Evolutionary conservation across 2,113 vertebrate genomes (phyloP), one percentile per base, ranked within the genome.

Genomic region (Illadopsis cleaveri): DNA sequence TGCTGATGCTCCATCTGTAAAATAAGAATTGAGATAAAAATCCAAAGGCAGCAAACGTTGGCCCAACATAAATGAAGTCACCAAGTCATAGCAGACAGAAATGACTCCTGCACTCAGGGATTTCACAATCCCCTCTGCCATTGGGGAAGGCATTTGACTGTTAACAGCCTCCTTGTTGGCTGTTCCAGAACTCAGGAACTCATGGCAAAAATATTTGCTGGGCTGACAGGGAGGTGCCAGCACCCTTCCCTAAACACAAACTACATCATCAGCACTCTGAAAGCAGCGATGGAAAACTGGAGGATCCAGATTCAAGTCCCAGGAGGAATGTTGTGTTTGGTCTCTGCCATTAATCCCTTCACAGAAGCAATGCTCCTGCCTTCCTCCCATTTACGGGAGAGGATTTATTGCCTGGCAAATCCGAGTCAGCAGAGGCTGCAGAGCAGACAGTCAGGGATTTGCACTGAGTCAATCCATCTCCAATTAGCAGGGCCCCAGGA

Each of bases 201-300:
- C 91, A 95, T n/a, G 89, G 88, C 93, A 94, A 85, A 96, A 94
- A 73, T 95, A 95, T 94, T 95, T 90, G 93, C 92, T 94, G 84
- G 92, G 73, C 81, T 94, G 90, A 93, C 94, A 95, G 84, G 93
- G 90, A 88, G 79, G 94, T 96, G 92, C 92, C 94, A 95, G 88
- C 90, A 93, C 76, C 88, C 91, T 94, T 69, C 89, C 88, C 75
- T 81, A 35, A 69, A 64, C 66, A 86, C 82, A 62, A 69, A 94
- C 93, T 38, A 91, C 93, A 92, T 84, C 94, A 92, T 70, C 93
- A 92, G 91, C 78, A 44, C 83, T 62, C 20, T 2, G 13, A 81
- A 84, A 69, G 76, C 83, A 64, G 86, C 83, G 11, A 15, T 6
- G 66, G 83, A 37, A 91, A 95, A 96, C 87, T 85, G 82, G 89